Conservation (phyloP, 2,888 invertebrate species). For the Rotaria sp. region DNA sequence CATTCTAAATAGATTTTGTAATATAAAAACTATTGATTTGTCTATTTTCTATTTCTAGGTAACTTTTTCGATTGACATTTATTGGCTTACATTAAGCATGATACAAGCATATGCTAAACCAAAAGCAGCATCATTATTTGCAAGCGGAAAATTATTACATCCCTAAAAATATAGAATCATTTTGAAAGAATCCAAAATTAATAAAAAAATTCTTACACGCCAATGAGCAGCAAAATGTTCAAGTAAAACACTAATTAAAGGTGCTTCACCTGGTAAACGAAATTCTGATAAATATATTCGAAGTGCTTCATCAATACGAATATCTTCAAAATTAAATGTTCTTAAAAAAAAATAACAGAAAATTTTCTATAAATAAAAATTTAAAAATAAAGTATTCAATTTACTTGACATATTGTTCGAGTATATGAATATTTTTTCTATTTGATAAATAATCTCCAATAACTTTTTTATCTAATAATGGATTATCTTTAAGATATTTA, state of each 20-base stretch:
- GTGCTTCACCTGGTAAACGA: conserved; percentile 92
- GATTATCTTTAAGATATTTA: conserved; percentile 81
- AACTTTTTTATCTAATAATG: conserved; percentile 87
- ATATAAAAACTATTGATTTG: too few relatives aligned
- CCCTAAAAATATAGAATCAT: neutral
- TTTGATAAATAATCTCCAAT: conserved; percentile 78
- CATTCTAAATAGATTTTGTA: too few relatives aligned
- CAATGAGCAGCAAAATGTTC: conserved; percentile 94
- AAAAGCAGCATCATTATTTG: conserved; percentile 91
- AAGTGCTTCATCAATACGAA: conserved; percentile 85
- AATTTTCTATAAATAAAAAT: neutral
- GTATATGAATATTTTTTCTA: conserved; percentile 60
- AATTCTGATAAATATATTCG: conserved; percentile 90
- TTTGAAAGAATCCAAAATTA: neutral
- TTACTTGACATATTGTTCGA: conserved; percentile 59
- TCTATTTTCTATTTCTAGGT: too few relatives aligned
- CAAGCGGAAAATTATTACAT: conserved; percentile 70
- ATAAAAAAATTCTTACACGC: conserved; percentile 51
- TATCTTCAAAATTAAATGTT: conserved; percentile 79
- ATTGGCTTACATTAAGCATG: conserved; percentile 76
- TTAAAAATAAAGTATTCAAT: neutral
- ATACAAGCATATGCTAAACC: conserved; percentile 96
- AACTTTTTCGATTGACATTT: too few relatives aligned
- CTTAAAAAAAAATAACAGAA: conserved; percentile 44
- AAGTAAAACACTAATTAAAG: conserved; percentile 83